phyloP scores from a whole-genome alignment of 2,113 vertebrate genomes.

The Passer montanus region DNA sequence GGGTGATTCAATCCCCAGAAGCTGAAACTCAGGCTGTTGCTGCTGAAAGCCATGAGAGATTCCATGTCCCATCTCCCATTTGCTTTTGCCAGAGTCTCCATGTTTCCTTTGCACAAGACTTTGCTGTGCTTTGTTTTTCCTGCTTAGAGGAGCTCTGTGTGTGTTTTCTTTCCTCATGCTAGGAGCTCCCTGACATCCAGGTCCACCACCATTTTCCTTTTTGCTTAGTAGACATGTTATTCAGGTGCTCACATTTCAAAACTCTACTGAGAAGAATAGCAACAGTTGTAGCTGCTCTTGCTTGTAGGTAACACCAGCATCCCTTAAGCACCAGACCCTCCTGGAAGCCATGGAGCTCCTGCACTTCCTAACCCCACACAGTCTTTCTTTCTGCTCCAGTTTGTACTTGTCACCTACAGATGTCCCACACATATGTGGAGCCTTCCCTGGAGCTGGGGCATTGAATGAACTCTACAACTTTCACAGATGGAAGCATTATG shows the following conservation, averaged over 20 bases:
- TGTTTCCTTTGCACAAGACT: neutral
- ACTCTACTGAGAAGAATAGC: neutral
- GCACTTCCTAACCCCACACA: neutral
- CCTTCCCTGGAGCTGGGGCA: neutral
- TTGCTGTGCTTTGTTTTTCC: neutral
- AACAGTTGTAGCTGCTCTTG: neutral
- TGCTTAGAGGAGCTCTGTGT: neutral
- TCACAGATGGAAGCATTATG: neutral
- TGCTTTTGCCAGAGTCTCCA: neutral
- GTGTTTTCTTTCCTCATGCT: neutral
- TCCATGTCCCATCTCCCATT: neutral
- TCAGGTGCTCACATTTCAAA: neutral
- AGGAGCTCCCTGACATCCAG: neutral
- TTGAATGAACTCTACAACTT: neutral
- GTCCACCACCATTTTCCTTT: neutral
- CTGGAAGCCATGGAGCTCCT: neutral
- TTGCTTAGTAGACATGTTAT: neutral
- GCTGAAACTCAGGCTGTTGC: neutral
- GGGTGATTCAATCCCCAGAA: neutral
- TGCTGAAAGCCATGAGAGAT: neutral
- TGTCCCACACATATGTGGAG: neutral
- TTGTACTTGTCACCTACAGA: neutral
- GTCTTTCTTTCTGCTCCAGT: neutral
- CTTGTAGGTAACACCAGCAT: accelerated
- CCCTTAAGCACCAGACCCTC: neutral